These are phyloP conservation scores for Stomatorhinus ivindoensis DNA, from an alignment of 2,113 vertebrate species.

Conservation along the genomic window DNA sequence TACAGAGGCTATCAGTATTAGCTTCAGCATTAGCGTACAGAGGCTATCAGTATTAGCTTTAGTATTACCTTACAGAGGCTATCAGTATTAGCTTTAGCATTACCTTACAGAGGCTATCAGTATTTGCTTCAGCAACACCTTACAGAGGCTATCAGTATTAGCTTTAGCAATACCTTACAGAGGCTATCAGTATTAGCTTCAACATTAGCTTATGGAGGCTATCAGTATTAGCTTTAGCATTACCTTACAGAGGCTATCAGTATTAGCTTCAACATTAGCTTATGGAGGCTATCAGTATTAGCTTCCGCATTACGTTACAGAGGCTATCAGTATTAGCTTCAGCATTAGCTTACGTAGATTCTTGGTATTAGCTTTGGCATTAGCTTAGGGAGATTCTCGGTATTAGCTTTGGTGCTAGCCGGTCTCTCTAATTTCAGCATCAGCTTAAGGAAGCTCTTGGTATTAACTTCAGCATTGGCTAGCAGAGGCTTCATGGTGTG, in stretches of 20 bases:
- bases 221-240: not conserved
- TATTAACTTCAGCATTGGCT: conserved; percentile 61
- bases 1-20: conserved; percentile 43
- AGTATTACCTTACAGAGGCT: not conserved
- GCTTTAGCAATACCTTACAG: too few relatives aligned
- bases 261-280: conserved; percentile 44
- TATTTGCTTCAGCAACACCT: conserved; percentile 43
- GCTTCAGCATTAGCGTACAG: conserved; percentile 14
- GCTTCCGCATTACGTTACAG: conserved; percentile 17
- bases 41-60: conserved; percentile 49
- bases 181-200: conserved; percentile 50
- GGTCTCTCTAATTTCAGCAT: conserved; percentile 49
- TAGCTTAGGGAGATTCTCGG: too few relatives aligned
- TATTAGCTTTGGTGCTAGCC: too few relatives aligned
- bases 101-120: conserved; percentile 15
- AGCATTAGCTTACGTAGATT: not conserved
- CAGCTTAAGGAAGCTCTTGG: conserved; percentile 41
- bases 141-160: too few relatives aligned
- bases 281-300: conserved; percentile 42
- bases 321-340: not conserved
- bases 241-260: conserved; percentile 15
- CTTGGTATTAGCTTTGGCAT: conserved; percentile 48
- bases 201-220: not conserved
- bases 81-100: not conserved
- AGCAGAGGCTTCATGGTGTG: conserved; percentile 24